Base-by-base conservation (phyloP, 1,140 invertebrate species). In the Drosophila fuyamai region DNA sequence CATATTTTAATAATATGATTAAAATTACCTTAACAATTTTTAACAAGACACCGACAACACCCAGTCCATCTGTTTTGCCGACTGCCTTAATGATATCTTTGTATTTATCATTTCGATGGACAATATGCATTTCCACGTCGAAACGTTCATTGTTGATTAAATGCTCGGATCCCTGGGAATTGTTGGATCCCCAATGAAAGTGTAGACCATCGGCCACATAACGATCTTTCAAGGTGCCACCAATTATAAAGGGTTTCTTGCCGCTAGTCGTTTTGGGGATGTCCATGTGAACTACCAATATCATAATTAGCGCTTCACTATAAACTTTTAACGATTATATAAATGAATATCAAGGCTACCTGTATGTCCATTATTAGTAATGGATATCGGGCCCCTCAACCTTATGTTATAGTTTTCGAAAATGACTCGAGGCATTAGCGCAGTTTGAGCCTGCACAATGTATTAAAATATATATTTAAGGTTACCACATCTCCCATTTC, bases 341-440 rank as follows among this genome's bases (percentile, higher is more conserved):
- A 27, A n/a, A 6, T 12, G 12, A 8, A 53, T 4, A 23, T 23
- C 23, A 23, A 23, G 23, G 23, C 50, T 91, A 95, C 95, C 94
- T 62, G 95, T 95, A 91, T 96, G 94, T 43, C 95, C 95, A 83
- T 95, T 95, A 79, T 96, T 96, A 12, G 92, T 93, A 44, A 95
- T 86, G n/a, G 90, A 92, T 10, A 95, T 74, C 1, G 94, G 94
- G 13, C 90, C 90, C 14, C 93, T 93, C 0, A 96, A 90, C 27
- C 93, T 93, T 79, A 95, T 93, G 66, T 95, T 94, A 81, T 95
- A 96, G 18, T 95, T 94, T 57, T 94, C 93, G 70, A 95, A 93
- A 81, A 95, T 94, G 61, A 96, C 93, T 2, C 95, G 95, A 2
- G 95, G 95, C 41, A 95, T 93, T 2, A 94, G 93, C 6, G 94